Percentiles rank a stretch among this genome's conserved stretches.
Conservation (phyloP, 2,888 invertebrate species). For the Macaria liturata region DNA sequence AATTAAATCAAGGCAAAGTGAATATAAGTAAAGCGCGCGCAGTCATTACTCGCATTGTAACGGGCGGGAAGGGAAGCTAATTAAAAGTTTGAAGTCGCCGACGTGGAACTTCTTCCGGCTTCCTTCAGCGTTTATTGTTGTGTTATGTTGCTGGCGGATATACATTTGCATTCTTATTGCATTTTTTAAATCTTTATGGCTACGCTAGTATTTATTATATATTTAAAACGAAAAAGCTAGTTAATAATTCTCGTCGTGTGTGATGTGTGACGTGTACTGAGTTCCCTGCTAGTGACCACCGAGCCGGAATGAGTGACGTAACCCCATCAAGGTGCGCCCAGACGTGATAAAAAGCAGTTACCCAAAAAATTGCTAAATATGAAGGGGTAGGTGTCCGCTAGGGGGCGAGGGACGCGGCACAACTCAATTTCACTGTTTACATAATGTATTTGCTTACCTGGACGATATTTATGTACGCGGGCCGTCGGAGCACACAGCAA, state of each 20-base stretch:
- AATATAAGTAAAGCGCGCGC: constrained; percentile 29
- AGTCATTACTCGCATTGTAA: constrained; percentile 43
- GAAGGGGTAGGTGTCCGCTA: constrained; percentile 18
- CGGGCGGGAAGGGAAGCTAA: constrained; percentile 36
- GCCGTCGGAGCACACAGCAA: no score
- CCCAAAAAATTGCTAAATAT: constrained; percentile 43
- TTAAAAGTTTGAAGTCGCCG: constrained; percentile 45
- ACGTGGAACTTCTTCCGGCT: constrained; percentile 34
- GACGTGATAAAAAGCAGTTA: constrained; percentile 34
- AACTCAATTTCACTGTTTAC: constrained; percentile 42
- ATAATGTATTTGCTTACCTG: constrained; percentile 18
- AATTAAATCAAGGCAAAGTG: constrained; percentile 17
- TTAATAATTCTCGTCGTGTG: background rate
- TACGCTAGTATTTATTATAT: background rate
- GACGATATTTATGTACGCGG: constrained; percentile 16
- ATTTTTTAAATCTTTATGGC: background rate
- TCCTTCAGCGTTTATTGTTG: constrained; percentile 31
- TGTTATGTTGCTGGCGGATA: constrained; percentile 10
- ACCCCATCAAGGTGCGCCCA: constrained; percentile 19
- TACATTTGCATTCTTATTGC: constrained; percentile 4
- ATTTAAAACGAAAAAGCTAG: background rate
- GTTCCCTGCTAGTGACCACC: constrained; percentile 3
- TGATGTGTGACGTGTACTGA: background rate
- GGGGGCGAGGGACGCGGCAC: constrained; percentile 23
- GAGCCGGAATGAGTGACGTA: constrained; percentile 6